Conservation (phyloP, 1,140 invertebrate genomes). For the Trichonephila clavipes region DNA sequence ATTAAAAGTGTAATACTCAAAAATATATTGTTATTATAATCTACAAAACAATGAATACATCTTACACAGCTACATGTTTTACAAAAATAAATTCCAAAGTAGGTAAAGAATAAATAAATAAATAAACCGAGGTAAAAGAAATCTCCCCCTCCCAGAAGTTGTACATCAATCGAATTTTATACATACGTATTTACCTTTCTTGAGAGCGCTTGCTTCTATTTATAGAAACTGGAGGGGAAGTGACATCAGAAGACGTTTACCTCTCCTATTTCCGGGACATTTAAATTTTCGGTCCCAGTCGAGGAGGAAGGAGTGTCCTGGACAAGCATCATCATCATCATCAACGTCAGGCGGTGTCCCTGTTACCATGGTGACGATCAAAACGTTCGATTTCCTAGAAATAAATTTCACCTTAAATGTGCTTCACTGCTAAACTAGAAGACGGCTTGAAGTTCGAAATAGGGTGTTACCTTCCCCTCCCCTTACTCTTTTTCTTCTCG, state of each 20-base stretch:
- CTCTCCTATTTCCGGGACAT: slow-evolving; percentile 63
- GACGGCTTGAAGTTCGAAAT: slow-evolving; percentile 50
- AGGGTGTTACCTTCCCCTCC: not conserved
- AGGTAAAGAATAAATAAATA: not conserved
- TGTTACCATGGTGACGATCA: slow-evolving; percentile 37
- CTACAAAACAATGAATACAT: too few relatives aligned
- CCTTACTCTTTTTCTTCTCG: not conserved
- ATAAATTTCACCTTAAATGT: slow-evolving; percentile 61
- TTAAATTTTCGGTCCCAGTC: slow-evolving; percentile 38
- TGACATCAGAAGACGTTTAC: slow-evolving; percentile 43
- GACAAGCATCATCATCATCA: slow-evolving; percentile 64
- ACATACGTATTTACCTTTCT: not conserved
- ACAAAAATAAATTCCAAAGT: not conserved
- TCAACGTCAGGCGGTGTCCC: slow-evolving; percentile 58
- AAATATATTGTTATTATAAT: too few relatives aligned
- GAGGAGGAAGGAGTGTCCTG: not conserved
- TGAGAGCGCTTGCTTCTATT: slow-evolving; percentile 4
- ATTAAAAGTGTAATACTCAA: not conserved
- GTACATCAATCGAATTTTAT: not conserved
- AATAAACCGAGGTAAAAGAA: not conserved
- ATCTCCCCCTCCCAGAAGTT: not conserved
- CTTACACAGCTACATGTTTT: not conserved
- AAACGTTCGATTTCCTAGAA: slow-evolving; percentile 56
- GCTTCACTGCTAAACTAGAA: slow-evolving; percentile 53
- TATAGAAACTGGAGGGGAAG: slow-evolving; percentile 13